Base-by-base conservation (phyloP, 2,888 invertebrate genomes). In the Synanthedon tipuliformis region DNA sequence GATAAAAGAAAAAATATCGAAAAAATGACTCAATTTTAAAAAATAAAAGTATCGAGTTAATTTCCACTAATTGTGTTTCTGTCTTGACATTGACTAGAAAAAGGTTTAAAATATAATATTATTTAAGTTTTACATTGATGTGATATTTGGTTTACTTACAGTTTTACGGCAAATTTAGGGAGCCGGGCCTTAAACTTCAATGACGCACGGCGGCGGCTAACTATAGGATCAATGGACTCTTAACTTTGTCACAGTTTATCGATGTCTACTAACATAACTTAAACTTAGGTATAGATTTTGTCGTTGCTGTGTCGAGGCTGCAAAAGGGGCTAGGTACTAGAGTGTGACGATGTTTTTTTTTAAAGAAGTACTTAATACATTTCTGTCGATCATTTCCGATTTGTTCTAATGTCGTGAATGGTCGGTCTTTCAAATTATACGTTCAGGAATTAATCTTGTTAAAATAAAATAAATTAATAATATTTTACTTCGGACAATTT, bases 251-350 rank as follows among this genome's bases (percentile, higher is more conserved):
- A 70, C 76, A 80, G 75, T 81, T 74, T 74, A 77, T 83, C 81
- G 81, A 84, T 85, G 86, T 85, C 81, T 86, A 86, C 86, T 86
- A 86, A 86, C 85, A 71, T 81, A 83, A 82, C 81, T 34, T 34
- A 34, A 34, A 34, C 34, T 34, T 34, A 78, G 71, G 67, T 74
- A 70, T 75, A 76, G 73, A 69, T 68, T 23, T 23, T 62, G 83
- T 80, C 82, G 81, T 80, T 77, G 75, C 71, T 77, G 23, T 74
- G 67, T 72, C 66, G 61, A 73, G 75, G 76, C 75, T 80, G 77
- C 75, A 72, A 68, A 69, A 77, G 81, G 84, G 84, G 81, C 78
- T 85, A 85, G 84, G 83, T 80, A 73, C 62, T 63, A 74, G 69
- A 71, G 81, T 82, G 84, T 83, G 81, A 71, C 69, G 65, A 70